Evolutionary conservation across 2,888 invertebrate genomes (phyloP).

Genomic region (Phengaris alcon): DNA sequence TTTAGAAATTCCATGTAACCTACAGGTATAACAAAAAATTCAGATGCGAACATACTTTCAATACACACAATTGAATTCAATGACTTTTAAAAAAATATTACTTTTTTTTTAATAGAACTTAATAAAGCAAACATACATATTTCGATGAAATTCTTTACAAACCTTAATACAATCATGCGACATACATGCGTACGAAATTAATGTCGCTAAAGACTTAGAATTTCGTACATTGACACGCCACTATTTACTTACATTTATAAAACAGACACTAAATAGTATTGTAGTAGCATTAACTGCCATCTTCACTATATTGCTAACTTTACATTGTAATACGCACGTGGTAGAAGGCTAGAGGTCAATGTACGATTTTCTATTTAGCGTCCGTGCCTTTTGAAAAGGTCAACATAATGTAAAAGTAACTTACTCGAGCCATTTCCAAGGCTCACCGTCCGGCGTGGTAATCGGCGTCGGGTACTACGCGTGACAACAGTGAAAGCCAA

Average conservation of each 20-base stretch:
- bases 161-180: neutral
- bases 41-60: neutral
- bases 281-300: too few species aligned
- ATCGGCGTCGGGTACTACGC: constrained; percentile 91
- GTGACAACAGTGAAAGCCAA: constrained; percentile 47
- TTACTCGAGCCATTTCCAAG: constrained; percentile 95
- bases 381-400: constrained; percentile 25
- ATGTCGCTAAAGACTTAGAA: neutral
- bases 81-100: too few species aligned
- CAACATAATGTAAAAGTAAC: constrained; percentile 55
- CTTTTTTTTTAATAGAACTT: neutral
- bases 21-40: neutral
- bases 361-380: neutral
- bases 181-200: neutral
- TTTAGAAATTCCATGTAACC: too few species aligned
- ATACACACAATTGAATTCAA: neutral
- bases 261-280: too few species aligned
- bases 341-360: neutral
- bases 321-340: neutral
- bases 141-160: neutral
- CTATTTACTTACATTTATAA: too few species aligned
- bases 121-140: neutral
- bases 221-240: neutral
- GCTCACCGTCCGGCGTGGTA: constrained; percentile 92
- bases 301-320: neutral